Conservation (phyloP, 2,113 vertebrate species). For the Dryoscopus gambensis region DNA sequence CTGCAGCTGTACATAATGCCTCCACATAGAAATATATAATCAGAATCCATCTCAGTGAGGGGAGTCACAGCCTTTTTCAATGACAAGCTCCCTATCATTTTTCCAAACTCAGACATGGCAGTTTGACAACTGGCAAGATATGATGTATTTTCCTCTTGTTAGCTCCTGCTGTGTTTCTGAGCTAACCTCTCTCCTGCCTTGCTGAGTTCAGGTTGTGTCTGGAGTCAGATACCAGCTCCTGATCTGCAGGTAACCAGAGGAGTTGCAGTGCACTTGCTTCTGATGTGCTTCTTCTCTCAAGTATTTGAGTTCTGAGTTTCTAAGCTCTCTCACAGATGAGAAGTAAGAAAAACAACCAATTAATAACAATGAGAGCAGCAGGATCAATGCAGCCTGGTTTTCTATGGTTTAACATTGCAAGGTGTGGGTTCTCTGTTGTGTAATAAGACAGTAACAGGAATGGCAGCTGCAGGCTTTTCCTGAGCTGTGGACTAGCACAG, state of each 20-base stretch:
- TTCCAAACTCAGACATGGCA: not conserved
- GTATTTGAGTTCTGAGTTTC: not conserved
- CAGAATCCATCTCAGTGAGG: not conserved
- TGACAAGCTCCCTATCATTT: not conserved
- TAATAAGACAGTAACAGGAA: not conserved
- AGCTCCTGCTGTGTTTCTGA: not conserved
- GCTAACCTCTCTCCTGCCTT: not conserved
- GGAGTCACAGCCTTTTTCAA: not conserved
- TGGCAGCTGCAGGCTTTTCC: not conserved
- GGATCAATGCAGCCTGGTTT: not conserved
- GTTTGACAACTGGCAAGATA: not conserved
- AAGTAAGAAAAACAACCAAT: not conserved
- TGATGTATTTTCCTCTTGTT: not conserved
- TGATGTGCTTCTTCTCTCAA: not conserved
- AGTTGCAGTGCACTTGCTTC: not conserved
- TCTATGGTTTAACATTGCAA: not conserved
- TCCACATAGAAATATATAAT: not conserved
- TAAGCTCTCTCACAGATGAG: not conserved
- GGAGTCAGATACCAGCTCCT: not conserved
- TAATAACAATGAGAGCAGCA: not conserved
- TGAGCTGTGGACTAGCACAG: not conserved
- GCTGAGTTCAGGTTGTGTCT: not conserved
- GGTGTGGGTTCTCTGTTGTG: not conserved
- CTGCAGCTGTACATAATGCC: not conserved
- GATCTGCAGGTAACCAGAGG: not conserved